phyloP scores from a whole-genome alignment of 2,797 vertebrate genomes.

The Forpus xanthops region DNA sequence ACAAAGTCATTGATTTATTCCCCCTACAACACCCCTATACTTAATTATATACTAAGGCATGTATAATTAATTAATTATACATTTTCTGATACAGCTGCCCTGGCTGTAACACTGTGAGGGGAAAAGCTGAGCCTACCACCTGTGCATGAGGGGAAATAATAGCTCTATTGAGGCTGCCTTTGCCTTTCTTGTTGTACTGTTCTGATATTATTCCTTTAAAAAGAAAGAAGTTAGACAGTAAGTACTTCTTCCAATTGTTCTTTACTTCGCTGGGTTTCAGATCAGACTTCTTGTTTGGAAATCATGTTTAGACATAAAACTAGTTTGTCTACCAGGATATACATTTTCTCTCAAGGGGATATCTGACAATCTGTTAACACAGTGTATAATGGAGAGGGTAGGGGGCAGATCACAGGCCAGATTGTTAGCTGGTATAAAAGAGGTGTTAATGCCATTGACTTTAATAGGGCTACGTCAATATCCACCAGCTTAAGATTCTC shows the following conservation, averaged over 20 bases:
- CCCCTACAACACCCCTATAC: background rate
- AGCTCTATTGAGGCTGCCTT: constrained; percentile 19
- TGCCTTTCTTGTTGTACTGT: background rate
- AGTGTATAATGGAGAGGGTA: constrained; percentile 42
- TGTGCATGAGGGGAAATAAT: constrained; percentile 48
- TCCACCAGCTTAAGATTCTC: constrained; percentile 43
- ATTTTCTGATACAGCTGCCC: constrained; percentile 47
- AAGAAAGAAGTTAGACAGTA: background rate
- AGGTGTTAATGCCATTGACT: constrained; percentile 59
- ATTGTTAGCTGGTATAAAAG: constrained; percentile 57
- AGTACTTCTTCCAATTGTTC: background rate
- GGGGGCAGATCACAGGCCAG: constrained; percentile 60
- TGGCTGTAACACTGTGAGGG: background rate
- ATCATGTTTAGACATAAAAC: background rate
- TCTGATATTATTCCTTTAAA: background rate
- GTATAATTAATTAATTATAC: constrained; percentile 67
- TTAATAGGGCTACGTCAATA: constrained; percentile 59
- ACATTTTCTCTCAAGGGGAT: constrained; percentile 21
- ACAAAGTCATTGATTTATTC: background rate
- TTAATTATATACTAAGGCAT: constrained; percentile 55
- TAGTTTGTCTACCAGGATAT: background rate
- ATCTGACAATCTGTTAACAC: constrained; percentile 52
- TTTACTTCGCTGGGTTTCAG: background rate
- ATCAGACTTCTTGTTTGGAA: background rate
- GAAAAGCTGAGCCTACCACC: constrained; percentile 51